These are phyloP conservation scores for Hirtodrosophila duncani DNA, from an alignment of 2,888 invertebrate genomes.

Conservation along the genomic window DNA sequence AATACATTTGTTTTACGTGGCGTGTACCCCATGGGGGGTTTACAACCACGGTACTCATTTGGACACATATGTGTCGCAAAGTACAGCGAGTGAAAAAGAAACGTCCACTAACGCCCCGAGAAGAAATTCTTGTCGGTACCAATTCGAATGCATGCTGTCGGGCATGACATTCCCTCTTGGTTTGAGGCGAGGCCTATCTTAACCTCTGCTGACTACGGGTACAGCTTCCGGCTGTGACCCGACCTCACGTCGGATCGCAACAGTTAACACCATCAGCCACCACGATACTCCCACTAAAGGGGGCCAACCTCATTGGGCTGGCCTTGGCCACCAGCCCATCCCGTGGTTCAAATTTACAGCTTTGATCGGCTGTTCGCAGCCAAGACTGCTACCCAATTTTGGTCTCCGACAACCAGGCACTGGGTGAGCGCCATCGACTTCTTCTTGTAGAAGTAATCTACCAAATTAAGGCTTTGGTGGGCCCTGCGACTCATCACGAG, in stretches of 20 bases:
- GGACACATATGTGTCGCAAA: background rate
- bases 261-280: no score
- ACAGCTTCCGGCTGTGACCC: background rate
- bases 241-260: background rate
- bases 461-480: no score
- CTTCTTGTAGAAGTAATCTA: background rate
- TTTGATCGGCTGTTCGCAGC: background rate
- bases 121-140: constrained; percentile 6
- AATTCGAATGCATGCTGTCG: constrained; percentile 8
- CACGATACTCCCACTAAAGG: constrained; percentile 9
- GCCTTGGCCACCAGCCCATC: background rate
- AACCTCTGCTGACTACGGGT: background rate
- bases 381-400: background rate
- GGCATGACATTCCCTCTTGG: background rate
- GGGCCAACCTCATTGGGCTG: constrained; percentile 3
- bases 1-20: background rate
- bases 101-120: background rate
- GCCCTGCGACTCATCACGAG: no score
- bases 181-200: background rate
- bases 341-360: background rate
- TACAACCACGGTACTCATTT: background rate
- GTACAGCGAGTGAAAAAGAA: background rate
- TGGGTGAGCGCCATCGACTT: background rate
- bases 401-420: background rate
- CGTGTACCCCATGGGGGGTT: no score